Evolutionary conservation across 2,888 invertebrate genomes (phyloP), one percentile per base, ranked within the genome.

Genomic region (Clostera curtula): DNA sequence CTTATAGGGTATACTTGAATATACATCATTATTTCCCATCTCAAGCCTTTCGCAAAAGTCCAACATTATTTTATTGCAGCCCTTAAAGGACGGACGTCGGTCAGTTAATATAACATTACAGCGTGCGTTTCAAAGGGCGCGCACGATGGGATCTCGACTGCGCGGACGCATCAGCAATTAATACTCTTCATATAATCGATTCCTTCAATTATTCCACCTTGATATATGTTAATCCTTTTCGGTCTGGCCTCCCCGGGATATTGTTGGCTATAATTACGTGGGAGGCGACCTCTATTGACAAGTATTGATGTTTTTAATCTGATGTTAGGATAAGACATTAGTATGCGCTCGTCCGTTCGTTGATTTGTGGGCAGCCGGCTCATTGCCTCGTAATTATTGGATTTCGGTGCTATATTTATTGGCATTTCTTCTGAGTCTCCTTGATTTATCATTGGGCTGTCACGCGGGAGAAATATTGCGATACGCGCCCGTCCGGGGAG

Each of bases 271-370:
- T 83, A 80, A 83, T 83, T 80, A 79, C 76, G 74, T 80, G 80
- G 82, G 82, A 77, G 82, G 77, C 72, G 75, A 76, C 71, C 72
- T 73, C 73, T 73, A 77, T 75, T 76, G 83, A 79, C 82, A 80
- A 73, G 76, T 80, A 83, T 83, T 79, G 83, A 83, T 83, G 83
- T 72, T 74, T 82, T 82, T 80, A 82, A 83, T 83, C 82, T 77
- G 79, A 83, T 80, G 79, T 79, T 79, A 80, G 82, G 82, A 77
- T 77, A 76, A 74, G 73, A 65, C 77, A 77, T 82, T 79, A 74
- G 79, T 77, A 77, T 77, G 77, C 74, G 71, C 55, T 52, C 67
- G 65, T 60, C 67, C 64, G 60, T 58, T 55, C 49, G 58, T 72
- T 79, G 82, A 77, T 80, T 82, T 79, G 79, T 79, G 56, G 76